Evolutionary conservation across 92 coral and sea anemone species (phyloP).

Genomic region (Bergia sp.): DNA sequence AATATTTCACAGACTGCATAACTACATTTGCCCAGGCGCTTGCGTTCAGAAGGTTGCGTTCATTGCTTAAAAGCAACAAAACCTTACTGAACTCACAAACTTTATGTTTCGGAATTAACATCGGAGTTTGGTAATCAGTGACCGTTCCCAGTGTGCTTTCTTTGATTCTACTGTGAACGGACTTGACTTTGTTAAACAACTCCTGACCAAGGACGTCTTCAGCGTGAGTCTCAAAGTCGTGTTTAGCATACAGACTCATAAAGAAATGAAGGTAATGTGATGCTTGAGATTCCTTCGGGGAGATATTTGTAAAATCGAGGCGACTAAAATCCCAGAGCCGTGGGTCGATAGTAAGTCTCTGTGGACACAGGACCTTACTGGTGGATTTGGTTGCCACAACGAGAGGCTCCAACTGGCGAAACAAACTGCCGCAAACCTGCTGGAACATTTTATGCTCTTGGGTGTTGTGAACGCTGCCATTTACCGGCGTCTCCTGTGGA

Average conservation of each 20-base stretch:
- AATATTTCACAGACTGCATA: conserved; percentile 24
- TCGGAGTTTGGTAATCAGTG: conserved; percentile 18
- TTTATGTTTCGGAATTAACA: conserved; percentile 5
- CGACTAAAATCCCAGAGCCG: conserved; percentile 13
- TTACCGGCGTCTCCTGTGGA: conserved; percentile 28
- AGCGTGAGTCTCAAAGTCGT: not conserved
- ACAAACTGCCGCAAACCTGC: conserved; percentile 20
- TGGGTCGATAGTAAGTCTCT: not conserved
- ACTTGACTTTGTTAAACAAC: conserved; percentile 22
- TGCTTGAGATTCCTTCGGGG: not conserved
- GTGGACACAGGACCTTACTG: not conserved
- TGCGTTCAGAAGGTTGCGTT: conserved; percentile 18
- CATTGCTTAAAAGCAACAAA: not conserved
- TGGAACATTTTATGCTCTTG: conserved; percentile 32
- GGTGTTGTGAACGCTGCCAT: conserved; percentile 22
- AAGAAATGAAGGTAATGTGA: conserved; percentile 17
- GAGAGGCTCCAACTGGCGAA: not conserved
- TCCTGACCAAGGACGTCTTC: not conserved
- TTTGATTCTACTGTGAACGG: not conserved
- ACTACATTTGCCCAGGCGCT: conserved; percentile 23
- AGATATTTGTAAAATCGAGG: not conserved
- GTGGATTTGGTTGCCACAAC: not conserved
- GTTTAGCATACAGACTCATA: not conserved
- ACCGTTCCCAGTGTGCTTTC: not conserved
- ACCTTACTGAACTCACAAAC: not conserved